Conservation (phyloP, 2,113 vertebrate genomes). For the Stomatorhinus ivindoensis region DNA sequence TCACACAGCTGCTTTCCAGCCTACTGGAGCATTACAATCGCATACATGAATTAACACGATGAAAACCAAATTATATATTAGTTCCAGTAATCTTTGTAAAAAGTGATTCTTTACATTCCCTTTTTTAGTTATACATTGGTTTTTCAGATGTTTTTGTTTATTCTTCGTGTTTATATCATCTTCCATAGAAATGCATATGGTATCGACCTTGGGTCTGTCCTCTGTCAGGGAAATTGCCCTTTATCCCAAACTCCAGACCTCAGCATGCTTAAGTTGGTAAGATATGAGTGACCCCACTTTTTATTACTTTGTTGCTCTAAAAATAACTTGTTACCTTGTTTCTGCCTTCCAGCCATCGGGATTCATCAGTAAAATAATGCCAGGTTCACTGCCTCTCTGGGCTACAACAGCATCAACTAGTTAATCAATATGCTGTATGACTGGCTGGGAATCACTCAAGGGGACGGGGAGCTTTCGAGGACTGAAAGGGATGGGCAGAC, state of each 20-base stretch:
- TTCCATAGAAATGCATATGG: background rate
- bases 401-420: background rate
- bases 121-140: background rate
- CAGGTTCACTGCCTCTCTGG: background rate
- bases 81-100: background rate
- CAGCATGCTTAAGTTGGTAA: no score
- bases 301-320: background rate
- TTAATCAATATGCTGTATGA: background rate
- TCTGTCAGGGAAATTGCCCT: background rate
- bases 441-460: background rate
- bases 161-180: no score
- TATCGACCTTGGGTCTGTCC: background rate
- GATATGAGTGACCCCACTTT: background rate
- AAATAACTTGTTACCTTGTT: background rate
- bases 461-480: background rate
- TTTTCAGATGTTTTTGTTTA: no score
- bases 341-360: background rate
- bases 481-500: background rate
- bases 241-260: no score
- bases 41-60: background rate
- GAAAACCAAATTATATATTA: no score
- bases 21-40: background rate
- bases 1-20: background rate
- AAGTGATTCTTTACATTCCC: background rate
- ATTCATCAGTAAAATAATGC: background rate